Base-by-base conservation (phyloP, 2,888 invertebrate species). In the Drosophila algonquin region DNA sequence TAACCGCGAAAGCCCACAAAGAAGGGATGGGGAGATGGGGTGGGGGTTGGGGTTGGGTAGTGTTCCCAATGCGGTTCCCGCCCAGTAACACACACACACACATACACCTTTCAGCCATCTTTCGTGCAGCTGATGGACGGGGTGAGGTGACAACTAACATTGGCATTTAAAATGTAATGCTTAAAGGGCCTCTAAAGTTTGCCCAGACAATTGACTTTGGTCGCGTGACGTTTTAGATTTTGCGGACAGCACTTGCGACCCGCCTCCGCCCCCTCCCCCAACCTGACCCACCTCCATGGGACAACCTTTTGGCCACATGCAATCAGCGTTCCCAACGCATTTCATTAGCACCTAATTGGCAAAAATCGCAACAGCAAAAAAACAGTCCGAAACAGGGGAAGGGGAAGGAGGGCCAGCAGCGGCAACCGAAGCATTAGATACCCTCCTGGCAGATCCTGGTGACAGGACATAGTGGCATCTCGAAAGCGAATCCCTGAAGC, bases 91-190 rank as follows among this genome's bases (percentile, higher is more conserved):
- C 24, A 24, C 21, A 45, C 9, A 9, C 7, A 27, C 45, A 18
- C 4, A 5, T 14, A 40, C 21, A n/a, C n/a, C 35, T 54, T 45
- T 46, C 46, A 14, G 14, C 51, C 24, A 45, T 45, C 32, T 45
- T 35, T 14, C 52, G 44, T 40, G 35, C 40, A 12, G 45, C 18
- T 9, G 7, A 7, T 2, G 16, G 14, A 40, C 0, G 40, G 14
- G 76, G 83, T 80, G 83, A 88, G 76, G 83, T 80, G 83, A 88
- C 89, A 83, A 63, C 73, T 86, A 70, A 83, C 83, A 83, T 80
- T 88, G 83, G 87, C 89, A 82, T 82, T 83, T 88, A 76, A 82
- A 83, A 80, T 86, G 87, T 83, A 83, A 83, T 82, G 69, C 83
- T 78, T 69, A 77, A 73, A 73, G 44, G 51, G 68, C 74, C 7